Conservation (phyloP, 2,797 vertebrate genomes). For the Phataginus tricuspis region DNA sequence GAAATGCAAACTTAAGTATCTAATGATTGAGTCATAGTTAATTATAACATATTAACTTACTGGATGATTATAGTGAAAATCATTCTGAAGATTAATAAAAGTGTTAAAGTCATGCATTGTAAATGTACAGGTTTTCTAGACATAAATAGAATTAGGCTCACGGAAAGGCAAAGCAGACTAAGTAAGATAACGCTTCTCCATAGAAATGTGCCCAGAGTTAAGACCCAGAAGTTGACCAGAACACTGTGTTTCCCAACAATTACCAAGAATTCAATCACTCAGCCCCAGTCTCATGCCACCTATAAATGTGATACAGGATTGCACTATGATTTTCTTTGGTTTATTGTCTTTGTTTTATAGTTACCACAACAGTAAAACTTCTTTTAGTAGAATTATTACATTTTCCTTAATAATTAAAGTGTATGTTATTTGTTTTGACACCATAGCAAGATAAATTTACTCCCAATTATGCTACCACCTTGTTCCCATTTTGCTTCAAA, state of each 20-base stretch:
- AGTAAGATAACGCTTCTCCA: background rate
- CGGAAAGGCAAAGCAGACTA: background rate
- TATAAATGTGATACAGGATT: background rate
- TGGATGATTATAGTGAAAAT: background rate
- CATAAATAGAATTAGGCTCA: background rate
- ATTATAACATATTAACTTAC: background rate
- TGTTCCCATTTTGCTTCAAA: background rate
- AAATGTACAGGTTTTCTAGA: background rate
- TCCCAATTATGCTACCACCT: background rate
- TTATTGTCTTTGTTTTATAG: background rate
- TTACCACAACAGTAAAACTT: background rate
- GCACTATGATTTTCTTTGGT: background rate
- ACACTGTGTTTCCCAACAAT: background rate
- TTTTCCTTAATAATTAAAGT: background rate
- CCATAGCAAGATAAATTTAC: background rate
- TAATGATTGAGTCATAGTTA: background rate
- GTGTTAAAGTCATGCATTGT: background rate
- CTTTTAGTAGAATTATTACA: background rate
- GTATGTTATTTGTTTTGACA: background rate
- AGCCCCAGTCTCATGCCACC: background rate
- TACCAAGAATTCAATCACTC: background rate
- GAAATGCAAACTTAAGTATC: background rate
- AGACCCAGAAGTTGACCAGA: background rate
- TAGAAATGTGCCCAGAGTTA: background rate
- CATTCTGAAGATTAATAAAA: background rate